phyloP scores from a whole-genome alignment of 2,888 invertebrate species.

The Crossocerus cetratus region DNA sequence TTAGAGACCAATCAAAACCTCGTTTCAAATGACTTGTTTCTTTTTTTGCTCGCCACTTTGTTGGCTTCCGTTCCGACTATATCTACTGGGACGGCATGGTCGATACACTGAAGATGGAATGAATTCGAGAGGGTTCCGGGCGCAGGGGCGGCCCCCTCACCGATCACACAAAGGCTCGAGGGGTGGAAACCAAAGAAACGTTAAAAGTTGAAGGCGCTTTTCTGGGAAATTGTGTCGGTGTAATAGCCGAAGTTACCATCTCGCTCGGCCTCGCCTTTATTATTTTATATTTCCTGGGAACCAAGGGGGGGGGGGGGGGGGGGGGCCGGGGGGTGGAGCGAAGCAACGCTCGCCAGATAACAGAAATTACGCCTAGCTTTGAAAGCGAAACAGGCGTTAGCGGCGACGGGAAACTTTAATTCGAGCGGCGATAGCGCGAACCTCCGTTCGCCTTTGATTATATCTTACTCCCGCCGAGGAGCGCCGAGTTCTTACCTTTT shows the following conservation, averaged over 20 bases:
- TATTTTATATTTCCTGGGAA: slow-evolving; percentile 68
- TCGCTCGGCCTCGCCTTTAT: slow-evolving; percentile 59
- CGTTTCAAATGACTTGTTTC: slow-evolving; percentile 8
- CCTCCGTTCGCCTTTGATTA: slow-evolving; percentile 20
- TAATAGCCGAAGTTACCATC: slow-evolving; percentile 73
- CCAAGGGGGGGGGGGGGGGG: slow-evolving; percentile 35
- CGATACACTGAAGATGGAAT: slow-evolving; percentile 26
- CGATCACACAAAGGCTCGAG: slow-evolving; percentile 46
- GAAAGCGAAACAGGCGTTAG: slow-evolving; percentile 72
- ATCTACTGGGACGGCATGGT: slow-evolving; percentile 26
- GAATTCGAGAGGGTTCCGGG: slow-evolving; percentile 25
- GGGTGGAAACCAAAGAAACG: slow-evolving; percentile 52
- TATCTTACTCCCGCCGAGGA: slow-evolving; percentile 43
- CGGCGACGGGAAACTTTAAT: slow-evolving; percentile 64
- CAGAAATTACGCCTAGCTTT: slow-evolving; percentile 69
- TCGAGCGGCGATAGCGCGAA: slow-evolving; percentile 38
- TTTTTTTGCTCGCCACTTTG: slow-evolving; percentile 9
- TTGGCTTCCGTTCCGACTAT: slow-evolving; percentile 14
- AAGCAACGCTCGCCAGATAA: slow-evolving; percentile 60
- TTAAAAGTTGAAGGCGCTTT: slow-evolving; percentile 75
- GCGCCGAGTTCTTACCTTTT: no score
- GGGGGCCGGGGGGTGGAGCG: slow-evolving; percentile 45
- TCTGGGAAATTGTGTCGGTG: slow-evolving; percentile 71
- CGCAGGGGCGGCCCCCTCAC: not conserved
- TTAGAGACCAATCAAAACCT: slow-evolving; percentile 18